Conservation (phyloP, 2,888 invertebrate genomes). For the Heliconius erato region DNA sequence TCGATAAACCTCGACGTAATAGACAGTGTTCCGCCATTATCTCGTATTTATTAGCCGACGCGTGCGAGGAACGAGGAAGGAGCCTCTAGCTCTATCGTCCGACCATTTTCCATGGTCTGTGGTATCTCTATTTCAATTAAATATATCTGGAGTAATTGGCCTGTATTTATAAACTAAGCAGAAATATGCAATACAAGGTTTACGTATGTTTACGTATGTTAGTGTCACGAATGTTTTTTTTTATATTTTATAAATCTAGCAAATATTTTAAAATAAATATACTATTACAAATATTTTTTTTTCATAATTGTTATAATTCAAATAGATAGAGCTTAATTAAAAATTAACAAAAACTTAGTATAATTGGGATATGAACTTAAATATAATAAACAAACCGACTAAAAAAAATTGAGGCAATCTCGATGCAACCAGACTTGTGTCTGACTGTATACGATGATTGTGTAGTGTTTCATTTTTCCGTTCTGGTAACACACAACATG, state of each 20-base stretch:
- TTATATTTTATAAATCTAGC: background rate
- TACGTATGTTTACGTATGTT: background rate
- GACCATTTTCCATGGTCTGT: conserved; percentile 21
- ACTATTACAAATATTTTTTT: too few species aligned
- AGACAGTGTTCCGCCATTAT: conserved; percentile 72
- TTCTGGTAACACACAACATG: too few species aligned
- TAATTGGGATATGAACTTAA: too few species aligned
- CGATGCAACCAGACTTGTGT: too few species aligned
- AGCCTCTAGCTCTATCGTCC: conserved; percentile 21
- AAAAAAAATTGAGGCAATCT: too few species aligned
- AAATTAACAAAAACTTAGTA: too few species aligned
- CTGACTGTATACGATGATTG: too few species aligned
- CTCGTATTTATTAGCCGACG: conserved; percentile 66
- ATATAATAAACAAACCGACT: too few species aligned
- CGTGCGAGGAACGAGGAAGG: background rate
- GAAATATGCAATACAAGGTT: background rate
- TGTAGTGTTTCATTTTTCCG: too few species aligned
- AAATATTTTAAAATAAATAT: too few species aligned
- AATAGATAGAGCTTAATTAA: too few species aligned
- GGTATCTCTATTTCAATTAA: conserved; percentile 17
- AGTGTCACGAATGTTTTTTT: background rate
- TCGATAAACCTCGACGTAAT: conserved; percentile 67
- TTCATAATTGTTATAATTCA: too few species aligned
- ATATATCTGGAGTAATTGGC: background rate
- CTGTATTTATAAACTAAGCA: background rate